phyloP scores from a whole-genome alignment of 2,113 vertebrate genomes.

The Hirundichthys speculiger region DNA sequence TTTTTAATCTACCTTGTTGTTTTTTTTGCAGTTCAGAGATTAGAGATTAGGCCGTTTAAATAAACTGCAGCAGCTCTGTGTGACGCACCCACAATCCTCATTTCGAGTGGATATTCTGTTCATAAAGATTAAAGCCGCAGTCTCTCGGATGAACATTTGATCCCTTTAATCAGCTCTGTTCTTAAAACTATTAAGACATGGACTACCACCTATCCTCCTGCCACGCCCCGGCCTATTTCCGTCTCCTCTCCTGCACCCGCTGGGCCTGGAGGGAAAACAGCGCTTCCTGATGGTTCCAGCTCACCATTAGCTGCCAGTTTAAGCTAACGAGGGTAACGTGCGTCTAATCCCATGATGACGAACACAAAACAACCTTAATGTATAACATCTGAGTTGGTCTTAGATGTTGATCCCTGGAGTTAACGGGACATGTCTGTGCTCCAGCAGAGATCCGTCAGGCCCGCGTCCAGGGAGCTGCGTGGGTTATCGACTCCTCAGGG shows the following conservation, averaged over 20 bases:
- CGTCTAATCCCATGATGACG: constrained; percentile 49
- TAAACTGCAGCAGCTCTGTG: neutral
- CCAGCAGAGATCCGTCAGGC: constrained; percentile 22
- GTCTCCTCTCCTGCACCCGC: constrained; percentile 16
- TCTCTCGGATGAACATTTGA: constrained; percentile 59
- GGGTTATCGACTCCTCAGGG: constrained; percentile 33
- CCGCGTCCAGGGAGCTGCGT: constrained; percentile 38
- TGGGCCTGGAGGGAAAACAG: constrained; percentile 18
- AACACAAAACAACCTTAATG: constrained; percentile 28
- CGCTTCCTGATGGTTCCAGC: constrained; percentile 41
- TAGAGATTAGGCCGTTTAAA: too few species aligned
- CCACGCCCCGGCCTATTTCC: constrained; percentile 13
- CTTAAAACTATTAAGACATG: constrained; percentile 65
- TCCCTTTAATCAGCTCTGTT: constrained; percentile 69
- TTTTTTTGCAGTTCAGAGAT: too few species aligned
- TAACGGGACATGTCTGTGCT: constrained; percentile 22
- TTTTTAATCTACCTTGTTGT: too few species aligned
- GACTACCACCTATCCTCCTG: constrained; percentile 12
- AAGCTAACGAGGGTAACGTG: constrained; percentile 50
- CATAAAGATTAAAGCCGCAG: constrained; percentile 55
- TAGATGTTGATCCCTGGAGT: constrained; percentile 57
- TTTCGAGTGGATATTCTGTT: constrained; percentile 31
- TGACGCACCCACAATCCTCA: constrained; percentile 9
- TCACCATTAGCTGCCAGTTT: constrained; percentile 51
- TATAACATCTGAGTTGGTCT: constrained; percentile 28